A percentile compares a stretch with the other conserved stretches of the same genome.
phyloP scores from a whole-genome alignment of 2,888 invertebrate genomes.

The Euspilapteryx auroguttella region DNA sequence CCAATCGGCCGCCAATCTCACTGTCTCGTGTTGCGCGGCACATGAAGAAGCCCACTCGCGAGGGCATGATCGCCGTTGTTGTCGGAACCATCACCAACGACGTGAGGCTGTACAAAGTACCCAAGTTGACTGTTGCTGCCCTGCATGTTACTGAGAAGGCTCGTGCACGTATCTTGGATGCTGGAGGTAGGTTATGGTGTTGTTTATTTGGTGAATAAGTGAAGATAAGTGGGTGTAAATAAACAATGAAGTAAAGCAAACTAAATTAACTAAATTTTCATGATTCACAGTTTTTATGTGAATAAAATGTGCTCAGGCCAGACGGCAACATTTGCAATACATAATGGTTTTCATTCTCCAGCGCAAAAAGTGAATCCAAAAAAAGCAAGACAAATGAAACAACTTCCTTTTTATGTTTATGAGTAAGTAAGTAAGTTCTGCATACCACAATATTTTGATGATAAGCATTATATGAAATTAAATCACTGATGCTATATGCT shows the following conservation, averaged over 20 bases:
- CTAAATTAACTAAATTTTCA: background rate
- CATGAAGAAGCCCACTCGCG: conserved; percentile 84
- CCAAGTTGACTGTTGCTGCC: conserved; percentile 93
- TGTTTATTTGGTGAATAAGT: conserved; percentile 2
- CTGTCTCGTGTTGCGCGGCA: conserved; percentile 83
- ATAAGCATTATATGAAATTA: too few species aligned
- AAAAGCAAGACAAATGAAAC: too few species aligned
- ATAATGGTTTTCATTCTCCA: background rate
- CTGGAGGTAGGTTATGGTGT: conserved; percentile 74
- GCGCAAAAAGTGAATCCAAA: too few species aligned
- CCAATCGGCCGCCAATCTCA: conserved; percentile 92
- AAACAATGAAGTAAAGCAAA: background rate
- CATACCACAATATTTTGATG: too few species aligned
- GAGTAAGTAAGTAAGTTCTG: too few species aligned
- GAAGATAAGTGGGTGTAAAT: background rate
- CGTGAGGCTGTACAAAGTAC: conserved; percentile 84
- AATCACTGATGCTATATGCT: too few species aligned
- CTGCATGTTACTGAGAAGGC: conserved; percentile 93
- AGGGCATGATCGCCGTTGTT: conserved; percentile 86
- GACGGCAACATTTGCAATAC: background rate
- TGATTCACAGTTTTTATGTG: background rate
- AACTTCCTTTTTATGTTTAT: too few species aligned
- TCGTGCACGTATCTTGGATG: conserved; percentile 92
- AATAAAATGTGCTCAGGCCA: too few species aligned
- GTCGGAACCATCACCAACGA: conserved; percentile 97